A percentile compares a stretch with the other conserved stretches of the same genome.
phyloP scores from a whole-genome alignment of 2,113 vertebrate species.

The Pachyramphus minor region DNA sequence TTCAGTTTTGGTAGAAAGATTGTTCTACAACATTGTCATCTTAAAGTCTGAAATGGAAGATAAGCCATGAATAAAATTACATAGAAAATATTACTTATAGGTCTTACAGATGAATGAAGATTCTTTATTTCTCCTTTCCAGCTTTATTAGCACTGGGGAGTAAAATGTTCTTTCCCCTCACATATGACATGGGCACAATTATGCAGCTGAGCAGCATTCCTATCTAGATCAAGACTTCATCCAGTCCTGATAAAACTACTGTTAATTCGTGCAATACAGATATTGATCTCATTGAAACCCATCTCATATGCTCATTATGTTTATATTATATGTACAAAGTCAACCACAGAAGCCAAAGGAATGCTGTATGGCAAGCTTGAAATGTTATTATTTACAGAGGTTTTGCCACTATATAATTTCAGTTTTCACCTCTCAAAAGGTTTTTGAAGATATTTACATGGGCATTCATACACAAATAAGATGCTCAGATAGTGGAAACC shows the following conservation, averaged over 20 bases:
- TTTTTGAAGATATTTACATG: background rate
- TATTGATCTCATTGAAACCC: background rate
- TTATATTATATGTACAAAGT: background rate
- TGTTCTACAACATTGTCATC: background rate
- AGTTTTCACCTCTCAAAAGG: background rate
- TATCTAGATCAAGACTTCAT: background rate
- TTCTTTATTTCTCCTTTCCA: background rate
- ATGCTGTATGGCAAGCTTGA: background rate
- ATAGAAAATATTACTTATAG: background rate
- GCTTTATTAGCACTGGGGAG: background rate
- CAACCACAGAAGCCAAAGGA: constrained; percentile 36
- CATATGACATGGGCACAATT: background rate
- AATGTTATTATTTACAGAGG: constrained; percentile 10
- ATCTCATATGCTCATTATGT: background rate
- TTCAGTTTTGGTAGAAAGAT: background rate
- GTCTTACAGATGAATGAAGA: background rate
- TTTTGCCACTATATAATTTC: background rate
- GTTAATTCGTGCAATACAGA: background rate
- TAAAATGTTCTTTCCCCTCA: background rate
- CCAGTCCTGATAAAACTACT: background rate
- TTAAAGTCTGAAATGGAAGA: background rate
- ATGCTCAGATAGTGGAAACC: background rate
- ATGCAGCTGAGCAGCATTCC: background rate
- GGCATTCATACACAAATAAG: background rate
- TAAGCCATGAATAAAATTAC: background rate